Evolutionary conservation across 1,140 invertebrate species (phyloP).

Genomic region (Nymphalis io): DNA sequence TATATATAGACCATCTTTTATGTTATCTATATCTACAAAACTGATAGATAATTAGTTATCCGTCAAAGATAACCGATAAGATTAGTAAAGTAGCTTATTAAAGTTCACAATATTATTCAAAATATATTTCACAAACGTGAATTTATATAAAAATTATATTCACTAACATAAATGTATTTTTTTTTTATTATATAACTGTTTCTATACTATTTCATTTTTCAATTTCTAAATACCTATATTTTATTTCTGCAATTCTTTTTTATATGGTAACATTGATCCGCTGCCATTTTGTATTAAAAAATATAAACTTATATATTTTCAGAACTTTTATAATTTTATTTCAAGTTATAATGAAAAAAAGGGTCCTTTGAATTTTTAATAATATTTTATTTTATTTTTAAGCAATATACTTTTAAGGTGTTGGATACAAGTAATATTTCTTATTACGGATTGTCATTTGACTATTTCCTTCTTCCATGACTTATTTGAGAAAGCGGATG

Average conservation of each 20-base stretch:
- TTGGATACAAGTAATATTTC: not conserved
- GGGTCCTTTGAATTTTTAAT: not conserved
- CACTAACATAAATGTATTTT: not conserved
- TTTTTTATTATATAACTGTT: not conserved
- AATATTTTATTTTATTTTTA: constrained; percentile 12
- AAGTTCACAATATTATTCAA: not conserved
- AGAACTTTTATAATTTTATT: constrained; percentile 30
- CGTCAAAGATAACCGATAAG: not conserved
- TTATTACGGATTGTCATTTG: constrained; percentile 32
- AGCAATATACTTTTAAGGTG: not conserved
- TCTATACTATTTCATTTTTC: not conserved
- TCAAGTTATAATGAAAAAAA: not conserved
- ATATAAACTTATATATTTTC: constrained; percentile 12
- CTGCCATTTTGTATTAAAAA: constrained; percentile 39
- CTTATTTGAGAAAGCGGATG: constrained; percentile 78
- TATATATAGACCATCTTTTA: not conserved
- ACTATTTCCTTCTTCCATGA: constrained; percentile 70
- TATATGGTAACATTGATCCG: constrained; percentile 32
- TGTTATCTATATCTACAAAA: constrained; percentile 1
- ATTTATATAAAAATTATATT: too few relatives aligned
- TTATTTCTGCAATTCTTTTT: constrained; percentile 8
- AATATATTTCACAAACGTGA: not conserved
- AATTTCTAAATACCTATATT: not conserved
- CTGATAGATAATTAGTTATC: not conserved
- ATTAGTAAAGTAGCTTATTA: not conserved